phyloP scores from a whole-genome alignment of 1,140 invertebrate genomes.

The Augochlora pura region DNA sequence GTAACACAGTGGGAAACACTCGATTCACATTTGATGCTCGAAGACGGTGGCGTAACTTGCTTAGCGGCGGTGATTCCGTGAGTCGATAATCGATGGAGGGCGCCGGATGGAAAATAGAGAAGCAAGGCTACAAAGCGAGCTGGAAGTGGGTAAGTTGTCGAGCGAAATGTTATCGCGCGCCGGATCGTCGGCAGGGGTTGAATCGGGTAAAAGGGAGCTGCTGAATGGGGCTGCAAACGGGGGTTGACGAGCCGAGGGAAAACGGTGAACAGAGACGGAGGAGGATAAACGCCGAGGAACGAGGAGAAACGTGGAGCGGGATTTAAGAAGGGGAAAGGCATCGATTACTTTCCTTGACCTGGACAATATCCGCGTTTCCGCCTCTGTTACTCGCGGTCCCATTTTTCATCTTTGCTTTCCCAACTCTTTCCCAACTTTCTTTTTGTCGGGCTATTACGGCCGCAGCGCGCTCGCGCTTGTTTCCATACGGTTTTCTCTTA shows the following conservation, averaged over 20 bases:
- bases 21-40: constrained; percentile 50
- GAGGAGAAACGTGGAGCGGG: constrained; percentile 49
- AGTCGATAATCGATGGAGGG: constrained; percentile 64
- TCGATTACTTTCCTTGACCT: constrained; percentile 79
- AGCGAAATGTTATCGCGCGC: constrained; percentile 78
- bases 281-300: constrained; percentile 45
- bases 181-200: constrained; percentile 70
- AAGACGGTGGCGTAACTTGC: constrained; percentile 52
- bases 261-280: constrained; percentile 54
- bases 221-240: constrained; percentile 74
- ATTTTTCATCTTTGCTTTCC: not conserved
- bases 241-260: constrained; percentile 63
- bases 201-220: constrained; percentile 73
- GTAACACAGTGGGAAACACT: constrained; percentile 20
- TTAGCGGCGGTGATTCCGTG: constrained; percentile 51
- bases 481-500: not conserved
- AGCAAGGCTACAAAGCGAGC: constrained; percentile 65
- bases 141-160: constrained; percentile 76
- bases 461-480: too few species aligned
- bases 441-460: not conserved
- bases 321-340: constrained; percentile 67
- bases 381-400: constrained; percentile 16
- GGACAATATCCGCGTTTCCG: constrained; percentile 67
- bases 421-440: not conserved
- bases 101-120: constrained; percentile 50